Evolutionary conservation across 2,113 vertebrate species (phyloP).

Genomic region (Danio rerio): DNA sequence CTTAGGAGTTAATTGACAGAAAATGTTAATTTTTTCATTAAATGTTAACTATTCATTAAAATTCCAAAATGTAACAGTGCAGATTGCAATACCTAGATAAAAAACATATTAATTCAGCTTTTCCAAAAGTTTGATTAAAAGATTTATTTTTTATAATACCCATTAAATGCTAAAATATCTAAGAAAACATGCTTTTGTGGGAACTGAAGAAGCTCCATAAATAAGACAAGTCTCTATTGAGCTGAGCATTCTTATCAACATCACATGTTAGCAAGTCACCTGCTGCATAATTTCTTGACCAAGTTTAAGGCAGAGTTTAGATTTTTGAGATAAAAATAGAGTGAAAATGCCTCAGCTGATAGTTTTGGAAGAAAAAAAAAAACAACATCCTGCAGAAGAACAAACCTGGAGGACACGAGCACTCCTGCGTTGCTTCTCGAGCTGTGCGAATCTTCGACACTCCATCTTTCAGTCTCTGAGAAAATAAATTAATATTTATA

Average conservation of each 20-base stretch:
- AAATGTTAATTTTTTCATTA: too few relatives aligned
- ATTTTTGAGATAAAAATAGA: not conserved
- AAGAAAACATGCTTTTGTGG: not conserved
- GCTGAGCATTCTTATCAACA: not conserved
- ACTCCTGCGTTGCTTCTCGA: slow-evolving; percentile 76
- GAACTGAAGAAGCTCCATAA: not conserved
- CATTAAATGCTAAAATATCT: not conserved
- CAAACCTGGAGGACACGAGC: slow-evolving; percentile 73
- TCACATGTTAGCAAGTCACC: not conserved
- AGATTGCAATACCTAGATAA: not conserved
- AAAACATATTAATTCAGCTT: not conserved
- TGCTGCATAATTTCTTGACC: slow-evolving; percentile 5
- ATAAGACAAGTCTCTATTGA: not conserved
- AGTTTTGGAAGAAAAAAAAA: not conserved
- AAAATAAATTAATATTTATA: not conserved
- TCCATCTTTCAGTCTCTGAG: slow-evolving; percentile 79
- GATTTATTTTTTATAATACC: not conserved
- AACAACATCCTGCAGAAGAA: not conserved
- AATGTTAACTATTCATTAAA: too few relatives aligned
- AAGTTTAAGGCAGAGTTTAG: not conserved
- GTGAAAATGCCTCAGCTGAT: not conserved
- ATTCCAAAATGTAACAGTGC: not conserved
- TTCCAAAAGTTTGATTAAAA: not conserved
- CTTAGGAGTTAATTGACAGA: too few relatives aligned
- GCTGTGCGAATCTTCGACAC: slow-evolving; percentile 76